A percentile compares a stretch with the other conserved stretches of the same genome.
Evolutionary conservation across 2,797 vertebrate genomes (phyloP).

Genomic region (Lerista edwardsae): DNA sequence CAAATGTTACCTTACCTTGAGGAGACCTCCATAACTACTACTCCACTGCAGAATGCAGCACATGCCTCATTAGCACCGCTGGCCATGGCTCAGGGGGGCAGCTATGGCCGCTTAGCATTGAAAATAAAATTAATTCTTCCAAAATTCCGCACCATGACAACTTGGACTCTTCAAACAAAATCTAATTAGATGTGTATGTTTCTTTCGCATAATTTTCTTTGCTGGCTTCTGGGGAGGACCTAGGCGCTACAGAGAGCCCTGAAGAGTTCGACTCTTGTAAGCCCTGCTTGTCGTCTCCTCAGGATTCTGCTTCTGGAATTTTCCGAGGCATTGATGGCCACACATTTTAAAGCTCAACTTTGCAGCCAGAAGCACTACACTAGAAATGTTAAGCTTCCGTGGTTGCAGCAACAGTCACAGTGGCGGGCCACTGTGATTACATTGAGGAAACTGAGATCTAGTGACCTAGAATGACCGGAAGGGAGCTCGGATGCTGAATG

Average conservation of each 20-base stretch:
- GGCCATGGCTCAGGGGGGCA: neutral
- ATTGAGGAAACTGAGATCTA: neutral
- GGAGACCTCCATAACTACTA: too few relatives aligned
- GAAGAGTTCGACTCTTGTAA: neutral
- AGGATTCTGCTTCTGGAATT: neutral
- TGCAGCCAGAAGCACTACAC: too few relatives aligned
- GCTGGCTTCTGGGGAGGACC: neutral
- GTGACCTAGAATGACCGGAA: neutral
- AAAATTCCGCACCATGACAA: neutral
- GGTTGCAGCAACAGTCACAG: neutral
- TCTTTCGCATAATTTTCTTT: neutral
- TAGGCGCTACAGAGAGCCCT: neutral
- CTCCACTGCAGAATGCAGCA: too few relatives aligned
- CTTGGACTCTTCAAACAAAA: neutral
- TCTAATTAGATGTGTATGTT: neutral
- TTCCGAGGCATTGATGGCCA: neutral
- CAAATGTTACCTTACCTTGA: too few relatives aligned
- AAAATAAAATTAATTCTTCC: neutral
- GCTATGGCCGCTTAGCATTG: neutral
- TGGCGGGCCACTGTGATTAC: too few relatives aligned
- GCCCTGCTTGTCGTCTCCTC: neutral
- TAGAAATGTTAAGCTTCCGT: neutral
- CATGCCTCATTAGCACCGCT: too few relatives aligned
- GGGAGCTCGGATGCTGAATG: too few relatives aligned
- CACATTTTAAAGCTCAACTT: neutral